Percentiles rank a stretch among this genome's conserved stretches.
phyloP scores from a whole-genome alignment of 2,113 vertebrate species.

The Hystrix brachyura region DNA sequence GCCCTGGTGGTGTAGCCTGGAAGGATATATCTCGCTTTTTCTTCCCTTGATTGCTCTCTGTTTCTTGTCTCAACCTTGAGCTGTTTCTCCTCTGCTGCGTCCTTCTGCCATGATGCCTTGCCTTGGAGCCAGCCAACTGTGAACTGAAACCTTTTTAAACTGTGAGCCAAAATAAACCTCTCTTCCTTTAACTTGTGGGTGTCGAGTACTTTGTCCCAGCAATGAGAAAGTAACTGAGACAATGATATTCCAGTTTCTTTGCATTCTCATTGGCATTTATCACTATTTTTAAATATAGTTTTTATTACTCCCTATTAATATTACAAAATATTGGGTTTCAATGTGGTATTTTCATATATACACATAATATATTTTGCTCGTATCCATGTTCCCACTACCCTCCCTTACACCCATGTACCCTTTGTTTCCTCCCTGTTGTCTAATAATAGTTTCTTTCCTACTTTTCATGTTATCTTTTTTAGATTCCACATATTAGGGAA shows the following conservation, averaged over 20 bases:
- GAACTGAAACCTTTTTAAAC: background rate
- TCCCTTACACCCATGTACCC: background rate
- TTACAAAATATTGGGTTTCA: background rate
- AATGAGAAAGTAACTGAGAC: background rate
- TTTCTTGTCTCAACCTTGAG: background rate
- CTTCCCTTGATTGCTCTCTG: background rate
- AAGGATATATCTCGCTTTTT: background rate
- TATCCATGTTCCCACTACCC: background rate
- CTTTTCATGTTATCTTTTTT: background rate
- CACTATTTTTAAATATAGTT: background rate
- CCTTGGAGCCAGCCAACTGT: background rate
- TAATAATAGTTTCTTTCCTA: background rate
- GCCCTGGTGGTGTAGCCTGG: background rate
- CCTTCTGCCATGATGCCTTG: background rate
- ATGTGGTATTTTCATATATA: background rate
- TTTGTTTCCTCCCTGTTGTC: background rate
- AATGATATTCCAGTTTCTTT: background rate
- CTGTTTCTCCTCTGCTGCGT: background rate
- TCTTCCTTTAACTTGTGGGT: background rate
- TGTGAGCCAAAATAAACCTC: background rate
- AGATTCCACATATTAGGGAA: background rate
- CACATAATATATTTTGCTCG: background rate
- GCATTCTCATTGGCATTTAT: background rate
- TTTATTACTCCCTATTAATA: background rate
- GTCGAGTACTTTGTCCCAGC: background rate